Conservation (phyloP, 2,888 invertebrate species). For the Girardia tigrina region DNA sequence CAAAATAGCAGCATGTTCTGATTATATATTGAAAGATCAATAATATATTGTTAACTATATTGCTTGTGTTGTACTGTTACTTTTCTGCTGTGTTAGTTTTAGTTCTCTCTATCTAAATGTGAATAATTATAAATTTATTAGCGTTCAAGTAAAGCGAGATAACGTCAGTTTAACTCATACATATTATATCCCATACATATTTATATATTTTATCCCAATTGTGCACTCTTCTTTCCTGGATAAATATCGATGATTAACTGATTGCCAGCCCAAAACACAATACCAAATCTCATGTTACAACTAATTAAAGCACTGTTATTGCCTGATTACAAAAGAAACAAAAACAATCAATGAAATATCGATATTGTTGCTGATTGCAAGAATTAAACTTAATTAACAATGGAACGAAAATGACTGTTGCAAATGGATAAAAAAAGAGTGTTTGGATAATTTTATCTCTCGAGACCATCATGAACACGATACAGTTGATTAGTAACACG, state of each 20-base stretch:
- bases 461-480: background rate
- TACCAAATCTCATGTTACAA: no score
- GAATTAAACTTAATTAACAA: background rate
- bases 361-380: background rate
- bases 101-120: background rate
- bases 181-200: no score
- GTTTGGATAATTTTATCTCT: no score
- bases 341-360: background rate
- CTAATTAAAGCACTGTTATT: no score
- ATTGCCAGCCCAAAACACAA: no score
- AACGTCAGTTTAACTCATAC: background rate
- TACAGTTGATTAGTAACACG: slow-evolving; percentile 13
- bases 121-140: background rate
- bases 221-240: slow-evolving; percentile 18
- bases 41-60: background rate
- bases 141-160: background rate
- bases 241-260: background rate
- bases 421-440: no score
- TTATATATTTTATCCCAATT: no score
- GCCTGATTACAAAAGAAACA: background rate
- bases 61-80: background rate
- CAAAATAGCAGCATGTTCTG: background rate
- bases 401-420: background rate
- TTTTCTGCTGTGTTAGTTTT: background rate
- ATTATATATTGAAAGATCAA: background rate